phyloP scores from a whole-genome alignment of 2,888 invertebrate species.

The Sclerodermus sp. region DNA sequence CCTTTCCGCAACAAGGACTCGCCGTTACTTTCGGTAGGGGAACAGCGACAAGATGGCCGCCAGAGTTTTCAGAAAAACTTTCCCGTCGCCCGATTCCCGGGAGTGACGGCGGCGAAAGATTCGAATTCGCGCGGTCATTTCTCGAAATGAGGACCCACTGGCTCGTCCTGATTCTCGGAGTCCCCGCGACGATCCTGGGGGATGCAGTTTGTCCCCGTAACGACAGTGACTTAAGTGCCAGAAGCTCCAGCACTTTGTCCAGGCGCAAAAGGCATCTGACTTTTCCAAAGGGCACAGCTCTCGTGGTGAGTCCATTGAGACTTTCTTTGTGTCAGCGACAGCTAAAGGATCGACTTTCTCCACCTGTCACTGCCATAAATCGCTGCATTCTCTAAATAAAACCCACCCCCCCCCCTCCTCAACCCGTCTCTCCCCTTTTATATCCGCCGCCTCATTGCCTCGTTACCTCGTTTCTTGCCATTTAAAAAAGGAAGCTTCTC shows the following conservation, averaged over 20 bases:
- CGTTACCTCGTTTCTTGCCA: too few species aligned
- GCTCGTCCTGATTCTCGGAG: slow-evolving; percentile 26
- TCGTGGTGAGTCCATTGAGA: slow-evolving; percentile 45
- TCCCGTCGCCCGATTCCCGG: neutral
- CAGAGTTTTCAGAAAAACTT: neutral
- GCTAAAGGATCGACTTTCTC: neutral
- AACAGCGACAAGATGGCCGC: neutral
- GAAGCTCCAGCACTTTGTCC: slow-evolving; percentile 35
- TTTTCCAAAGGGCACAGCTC: slow-evolving; percentile 58
- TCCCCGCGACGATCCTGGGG: slow-evolving; percentile 24
- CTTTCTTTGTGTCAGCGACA: slow-evolving; percentile 1
- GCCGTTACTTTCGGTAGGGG: neutral
- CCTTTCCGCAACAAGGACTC: neutral
- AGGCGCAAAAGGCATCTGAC: slow-evolving; percentile 51
- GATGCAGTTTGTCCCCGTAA: slow-evolving; percentile 29
- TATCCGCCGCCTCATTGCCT: too few species aligned
- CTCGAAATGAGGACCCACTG: slow-evolving; percentile 30
- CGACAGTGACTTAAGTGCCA: slow-evolving; percentile 21
- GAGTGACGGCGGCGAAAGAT: neutral
- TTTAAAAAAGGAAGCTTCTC: too few species aligned
- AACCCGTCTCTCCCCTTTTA: too few species aligned
- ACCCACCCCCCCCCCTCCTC: too few species aligned
- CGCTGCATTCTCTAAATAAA: too few species aligned
- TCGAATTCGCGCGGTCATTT: slow-evolving; percentile 26
- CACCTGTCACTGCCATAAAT: neutral